Percentiles rank a stretch among this genome's conserved stretches.
These are phyloP conservation scores for Sinelater perroti DNA, from an alignment of 2,888 invertebrate species.

Conservation along the genomic window DNA sequence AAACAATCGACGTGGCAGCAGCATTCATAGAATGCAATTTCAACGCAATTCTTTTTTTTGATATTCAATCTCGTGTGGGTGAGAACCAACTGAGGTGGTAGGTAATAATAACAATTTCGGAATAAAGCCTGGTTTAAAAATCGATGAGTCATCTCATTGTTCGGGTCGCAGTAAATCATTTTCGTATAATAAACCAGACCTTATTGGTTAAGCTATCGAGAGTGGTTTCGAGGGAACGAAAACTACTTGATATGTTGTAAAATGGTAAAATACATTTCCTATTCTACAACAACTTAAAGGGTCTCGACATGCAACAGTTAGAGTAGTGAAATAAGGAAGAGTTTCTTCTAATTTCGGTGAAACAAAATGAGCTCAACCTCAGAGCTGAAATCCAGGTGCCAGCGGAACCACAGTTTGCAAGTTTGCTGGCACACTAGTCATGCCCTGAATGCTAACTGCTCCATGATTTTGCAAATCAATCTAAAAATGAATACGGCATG, in stretches of 20 bases:
- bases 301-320: too few relatives aligned
- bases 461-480: too few relatives aligned
- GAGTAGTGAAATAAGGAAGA: too few relatives aligned
- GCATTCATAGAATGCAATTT: conserved; percentile 46
- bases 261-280: conserved; percentile 19
- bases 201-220: conserved; percentile 14
- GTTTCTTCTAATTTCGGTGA: too few relatives aligned
- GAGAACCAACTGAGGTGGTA: conserved; percentile 18
- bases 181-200: conserved; percentile 25
- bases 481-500: neutral
- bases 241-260: conserved; percentile 31
- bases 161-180: neutral
- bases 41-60: conserved; percentile 23
- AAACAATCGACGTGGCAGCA: conserved; percentile 6
- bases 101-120: conserved; percentile 6
- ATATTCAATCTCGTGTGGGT: conserved; percentile 25
- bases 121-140: conserved; percentile 14
- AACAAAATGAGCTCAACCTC: too few relatives aligned
- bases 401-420: too few relatives aligned
- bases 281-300: conserved; percentile 30
- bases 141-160: neutral
- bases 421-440: too few relatives aligned
- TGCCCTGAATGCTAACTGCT: too few relatives aligned
- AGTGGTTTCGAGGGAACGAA: conserved; percentile 11
- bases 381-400: too few relatives aligned